Percentiles rank a stretch among this genome's conserved stretches.
Evolutionary conservation across 2,797 vertebrate species (phyloP).

Genomic region (Anguilla marmorata): DNA sequence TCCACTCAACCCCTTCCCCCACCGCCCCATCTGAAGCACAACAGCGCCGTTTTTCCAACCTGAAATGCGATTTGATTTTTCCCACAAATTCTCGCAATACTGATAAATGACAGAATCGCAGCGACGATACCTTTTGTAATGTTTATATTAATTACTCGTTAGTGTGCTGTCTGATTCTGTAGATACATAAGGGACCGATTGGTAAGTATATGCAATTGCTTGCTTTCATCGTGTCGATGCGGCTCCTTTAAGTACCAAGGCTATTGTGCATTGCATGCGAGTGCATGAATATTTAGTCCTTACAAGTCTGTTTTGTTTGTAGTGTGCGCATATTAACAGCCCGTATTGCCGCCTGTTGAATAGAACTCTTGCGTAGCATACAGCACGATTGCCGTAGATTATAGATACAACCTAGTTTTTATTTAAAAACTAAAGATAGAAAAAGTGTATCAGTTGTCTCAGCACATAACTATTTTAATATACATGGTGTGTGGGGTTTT

Average conservation of each 20-base stretch:
- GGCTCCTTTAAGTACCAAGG: constrained; percentile 14
- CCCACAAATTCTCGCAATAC: neutral
- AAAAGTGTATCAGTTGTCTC: neutral
- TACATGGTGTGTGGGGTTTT: neutral
- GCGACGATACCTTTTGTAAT: neutral
- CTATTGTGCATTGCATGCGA: neutral
- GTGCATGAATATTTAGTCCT: constrained; percentile 11
- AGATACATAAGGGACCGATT: neutral
- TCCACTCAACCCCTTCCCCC: constrained; percentile 42
- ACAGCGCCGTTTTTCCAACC: constrained; percentile 4
- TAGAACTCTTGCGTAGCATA: neutral
- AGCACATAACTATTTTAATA: neutral
- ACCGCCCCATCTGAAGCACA: neutral
- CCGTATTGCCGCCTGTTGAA: neutral
- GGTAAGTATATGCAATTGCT: neutral
- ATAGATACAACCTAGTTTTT: neutral
- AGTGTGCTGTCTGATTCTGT: neutral
- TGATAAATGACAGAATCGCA: neutral
- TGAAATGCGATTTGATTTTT: neutral
- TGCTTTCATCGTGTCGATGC: neutral
- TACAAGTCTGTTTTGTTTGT: neutral
- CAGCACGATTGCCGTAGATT: neutral
- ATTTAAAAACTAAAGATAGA: neutral
- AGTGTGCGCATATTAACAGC: neutral
- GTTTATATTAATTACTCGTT: neutral